Evolutionary conservation across 2,888 invertebrate species (phyloP).

Genomic region (Apamea epomidion): DNA sequence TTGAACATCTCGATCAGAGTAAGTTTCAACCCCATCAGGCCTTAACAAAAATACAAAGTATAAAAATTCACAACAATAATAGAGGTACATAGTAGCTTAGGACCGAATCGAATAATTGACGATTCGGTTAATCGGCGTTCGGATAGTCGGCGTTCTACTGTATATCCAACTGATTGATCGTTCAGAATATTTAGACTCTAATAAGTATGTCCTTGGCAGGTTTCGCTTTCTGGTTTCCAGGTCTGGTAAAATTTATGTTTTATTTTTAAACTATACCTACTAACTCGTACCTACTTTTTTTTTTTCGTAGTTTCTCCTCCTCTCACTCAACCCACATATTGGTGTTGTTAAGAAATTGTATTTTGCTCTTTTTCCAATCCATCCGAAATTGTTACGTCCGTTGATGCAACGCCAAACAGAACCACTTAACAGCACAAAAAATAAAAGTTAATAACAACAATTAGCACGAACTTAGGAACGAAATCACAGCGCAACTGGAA

Average conservation of each 20-base stretch:
- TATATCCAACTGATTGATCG: not conserved
- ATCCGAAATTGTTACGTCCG: not conserved
- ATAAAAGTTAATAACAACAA: slow-evolving; percentile 46
- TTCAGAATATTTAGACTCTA: not conserved
- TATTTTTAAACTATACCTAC: not conserved
- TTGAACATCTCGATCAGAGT: no score
- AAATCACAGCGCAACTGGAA: slow-evolving; percentile 41
- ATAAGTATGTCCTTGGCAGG: not conserved
- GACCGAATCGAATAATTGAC: no score
- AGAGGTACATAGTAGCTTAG: no score
- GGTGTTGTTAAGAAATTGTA: not conserved
- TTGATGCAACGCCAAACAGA: slow-evolving; percentile 1
- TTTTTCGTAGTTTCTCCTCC: not conserved
- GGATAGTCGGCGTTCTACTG: no score
- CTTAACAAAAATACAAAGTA: no score
- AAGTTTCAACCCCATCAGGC: no score
- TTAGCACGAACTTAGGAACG: slow-evolving; percentile 36
- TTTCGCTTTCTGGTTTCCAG: not conserved
- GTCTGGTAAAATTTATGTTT: not conserved
- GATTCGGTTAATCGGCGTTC: no score
- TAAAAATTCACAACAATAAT: no score
- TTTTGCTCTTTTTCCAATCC: not conserved
- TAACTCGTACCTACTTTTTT: not conserved
- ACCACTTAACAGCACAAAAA: slow-evolving; percentile 25
- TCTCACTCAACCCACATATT: not conserved